Evolutionary conservation across 1,140 invertebrate genomes (phyloP), one percentile per base, ranked within the genome.

Genomic region (Papilio polytes): DNA sequence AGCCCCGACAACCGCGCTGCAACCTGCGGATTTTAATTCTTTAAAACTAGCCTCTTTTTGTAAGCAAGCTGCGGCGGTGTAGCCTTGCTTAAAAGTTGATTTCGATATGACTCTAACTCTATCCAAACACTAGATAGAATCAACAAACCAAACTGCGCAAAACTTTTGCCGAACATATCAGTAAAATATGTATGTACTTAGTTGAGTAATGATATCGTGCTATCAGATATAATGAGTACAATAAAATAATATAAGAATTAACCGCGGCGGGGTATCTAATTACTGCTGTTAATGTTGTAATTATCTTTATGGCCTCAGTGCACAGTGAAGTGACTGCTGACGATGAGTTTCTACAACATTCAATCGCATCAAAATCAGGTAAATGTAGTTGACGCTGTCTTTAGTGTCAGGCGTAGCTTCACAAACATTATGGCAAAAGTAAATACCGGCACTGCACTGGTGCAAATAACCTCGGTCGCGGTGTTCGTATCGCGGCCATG

Each of bases 1-100:
- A 93, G 72, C 2, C 82, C 85, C 0, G 85, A 80, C 22, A 94
- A 81, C 0, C 86, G 84, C 4, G 86, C 48, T 41, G 90, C 86
- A 26, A 93, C 84, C 92, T 94, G 85, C 53, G 22, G 18, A 56
- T 56, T 20, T 20, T 7, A 9, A 56, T n/a, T 56, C 1, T 20
- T 56, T 56, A 56, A 48, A 41, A 15, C 4, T 51, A 51, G 48
- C 48, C 13, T 51, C 48, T 51, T 36, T 41, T 41, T 18, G 48
- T 51, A 15, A 7, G 46, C 15, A 2, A 15, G 48, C 13, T 0
- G 48, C 10, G 48, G 7, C 36, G 1, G 7, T 8, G 12, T 48
- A 0, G 15, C 13, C 1, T 7, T 18, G 51, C 18, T 15, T n/a
- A 0, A 2, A 13, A 18, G 2, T 53, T 20, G n/a, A 56, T 18